Conservation (phyloP, 2,888 invertebrate species). For the Steinernema scapterisci region DNA sequence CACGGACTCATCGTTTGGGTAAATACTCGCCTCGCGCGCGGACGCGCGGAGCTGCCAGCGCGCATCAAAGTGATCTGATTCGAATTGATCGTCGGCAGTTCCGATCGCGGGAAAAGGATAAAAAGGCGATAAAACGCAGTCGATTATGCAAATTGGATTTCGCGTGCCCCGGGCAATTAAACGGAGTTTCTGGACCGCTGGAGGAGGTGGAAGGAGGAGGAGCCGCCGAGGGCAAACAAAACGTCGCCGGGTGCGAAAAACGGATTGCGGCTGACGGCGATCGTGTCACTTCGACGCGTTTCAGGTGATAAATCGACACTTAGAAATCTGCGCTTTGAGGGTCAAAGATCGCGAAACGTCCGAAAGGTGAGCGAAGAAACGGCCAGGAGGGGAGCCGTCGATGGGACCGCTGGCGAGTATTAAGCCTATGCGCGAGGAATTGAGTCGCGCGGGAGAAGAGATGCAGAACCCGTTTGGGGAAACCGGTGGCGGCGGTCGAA, state of each 20-base stretch:
- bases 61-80: not conserved
- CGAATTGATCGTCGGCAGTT: not conserved
- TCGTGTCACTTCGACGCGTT: not conserved
- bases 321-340: too few species aligned
- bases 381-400: not conserved
- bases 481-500: not conserved
- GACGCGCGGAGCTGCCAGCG: not conserved
- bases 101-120: not conserved
- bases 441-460: not conserved
- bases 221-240: not conserved
- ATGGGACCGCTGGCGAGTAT: not conserved
- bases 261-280: not conserved
- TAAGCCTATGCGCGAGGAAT: not conserved
- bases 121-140: constrained; percentile 16
- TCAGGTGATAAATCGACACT: too few species aligned
- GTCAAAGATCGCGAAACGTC: not conserved
- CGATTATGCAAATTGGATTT: constrained; percentile 12
- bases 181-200: not conserved
- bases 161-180: constrained; percentile 9
- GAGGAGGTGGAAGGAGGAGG: not conserved
- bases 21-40: constrained; percentile 4
- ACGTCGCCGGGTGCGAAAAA: not conserved
- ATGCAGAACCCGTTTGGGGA: not conserved
- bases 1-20: constrained; percentile 2
- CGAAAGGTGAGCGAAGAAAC: not conserved